Conservation (phyloP, 2,113 vertebrate species). For the Clarias batrachus region DNA sequence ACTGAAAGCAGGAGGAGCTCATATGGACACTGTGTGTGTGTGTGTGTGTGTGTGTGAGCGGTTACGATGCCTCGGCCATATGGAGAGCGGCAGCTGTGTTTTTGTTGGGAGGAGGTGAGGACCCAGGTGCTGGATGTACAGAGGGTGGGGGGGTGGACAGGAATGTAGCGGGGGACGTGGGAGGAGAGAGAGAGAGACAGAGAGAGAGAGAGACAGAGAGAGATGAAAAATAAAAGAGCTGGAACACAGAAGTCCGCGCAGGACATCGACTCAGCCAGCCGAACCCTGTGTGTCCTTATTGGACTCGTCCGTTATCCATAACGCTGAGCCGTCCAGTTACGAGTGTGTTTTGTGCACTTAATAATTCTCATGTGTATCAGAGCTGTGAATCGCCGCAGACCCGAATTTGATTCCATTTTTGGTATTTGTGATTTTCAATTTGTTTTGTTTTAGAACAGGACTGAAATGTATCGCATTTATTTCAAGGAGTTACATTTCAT, state of each 20-base stretch:
- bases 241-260: background rate
- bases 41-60: constrained; percentile 3
- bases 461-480: too few relatives aligned
- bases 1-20: constrained; percentile 33
- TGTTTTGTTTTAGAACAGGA: too few relatives aligned
- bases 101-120: constrained; percentile 44
- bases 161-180: constrained; percentile 12
- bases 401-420: too few relatives aligned
- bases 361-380: too few relatives aligned
- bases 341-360: background rate
- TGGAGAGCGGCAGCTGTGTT: constrained; percentile 50
- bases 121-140: constrained; percentile 46
- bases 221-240: background rate
- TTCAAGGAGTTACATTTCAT: too few relatives aligned
- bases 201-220: background rate
- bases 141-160: constrained; percentile 27
- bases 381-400: too few relatives aligned
- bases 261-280: background rate
- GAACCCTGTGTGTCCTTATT: background rate
- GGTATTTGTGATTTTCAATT: too few relatives aligned
- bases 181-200: constrained; percentile 3
- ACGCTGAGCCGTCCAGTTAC: background rate
- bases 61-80: constrained; percentile 46
- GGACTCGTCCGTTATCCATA: background rate
- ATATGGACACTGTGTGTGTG: constrained; percentile 21